Percentiles rank a stretch among this genome's conserved stretches.
Evolutionary conservation across 2,113 vertebrate genomes (phyloP).

Genomic region (Edolisoma coerulescens): DNA sequence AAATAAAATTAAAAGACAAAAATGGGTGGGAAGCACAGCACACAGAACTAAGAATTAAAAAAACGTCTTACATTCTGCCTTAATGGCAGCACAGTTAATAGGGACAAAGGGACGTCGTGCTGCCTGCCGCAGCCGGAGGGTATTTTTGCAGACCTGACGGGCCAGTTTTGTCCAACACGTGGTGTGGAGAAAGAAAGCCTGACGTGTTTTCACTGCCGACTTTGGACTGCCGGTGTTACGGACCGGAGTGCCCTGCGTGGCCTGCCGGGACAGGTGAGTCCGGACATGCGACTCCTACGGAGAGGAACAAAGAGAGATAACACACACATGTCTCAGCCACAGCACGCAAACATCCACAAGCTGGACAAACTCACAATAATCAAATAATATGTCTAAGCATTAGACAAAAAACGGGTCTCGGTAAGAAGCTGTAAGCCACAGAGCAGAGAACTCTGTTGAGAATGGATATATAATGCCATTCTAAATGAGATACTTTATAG

Average conservation of each 20-base stretch:
- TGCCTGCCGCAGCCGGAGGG: slow-evolving; percentile 93
- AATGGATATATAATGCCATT: neutral
- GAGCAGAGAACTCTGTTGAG: neutral
- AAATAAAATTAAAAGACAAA: slow-evolving; percentile 71
- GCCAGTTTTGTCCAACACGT: slow-evolving; percentile 96
- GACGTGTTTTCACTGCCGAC: slow-evolving; percentile 95
- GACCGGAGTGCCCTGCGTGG: slow-evolving; percentile 89
- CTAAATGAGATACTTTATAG: neutral
- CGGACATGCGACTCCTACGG: slow-evolving; percentile 83
- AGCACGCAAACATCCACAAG: fast-evolving
- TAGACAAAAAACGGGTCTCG: neutral
- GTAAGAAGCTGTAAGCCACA: neutral
- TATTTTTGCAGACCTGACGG: slow-evolving; percentile 96
- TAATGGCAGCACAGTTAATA: slow-evolving; percentile 99
- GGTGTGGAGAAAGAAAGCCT: slow-evolving; percentile 94
- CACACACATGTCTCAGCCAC: neutral
- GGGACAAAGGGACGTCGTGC: slow-evolving; percentile 97
- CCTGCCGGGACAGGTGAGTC: slow-evolving; percentile 86
- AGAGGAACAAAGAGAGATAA: neutral
- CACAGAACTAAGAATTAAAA: slow-evolving; percentile 94
- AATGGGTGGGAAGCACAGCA: slow-evolving; percentile 76
- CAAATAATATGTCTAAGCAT: neutral
- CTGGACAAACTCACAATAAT: neutral
- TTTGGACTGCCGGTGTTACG: slow-evolving; percentile 93
- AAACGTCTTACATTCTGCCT: slow-evolving; percentile 99